Conservation (phyloP, 2,113 vertebrate genomes). For the Morone saxatilis region DNA sequence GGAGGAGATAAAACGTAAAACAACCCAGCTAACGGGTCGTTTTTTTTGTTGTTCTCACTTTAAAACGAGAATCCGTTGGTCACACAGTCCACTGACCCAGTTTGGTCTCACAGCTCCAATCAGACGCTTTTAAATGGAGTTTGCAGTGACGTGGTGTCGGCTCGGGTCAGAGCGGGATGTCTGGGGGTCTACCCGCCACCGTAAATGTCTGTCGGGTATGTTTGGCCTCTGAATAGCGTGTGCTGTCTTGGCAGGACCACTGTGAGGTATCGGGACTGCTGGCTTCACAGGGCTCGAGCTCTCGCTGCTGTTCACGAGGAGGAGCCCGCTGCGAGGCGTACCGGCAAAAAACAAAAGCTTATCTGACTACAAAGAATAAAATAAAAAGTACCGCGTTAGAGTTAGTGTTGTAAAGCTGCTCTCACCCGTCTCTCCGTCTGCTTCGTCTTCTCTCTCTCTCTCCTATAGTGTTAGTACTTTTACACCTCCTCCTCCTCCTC, state of each 20-base stretch:
- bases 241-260: slow-evolving; percentile 48
- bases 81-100: neutral
- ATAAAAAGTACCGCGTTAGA: slow-evolving; percentile 60
- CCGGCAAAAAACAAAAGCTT: slow-evolving; percentile 48
- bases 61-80: too few species aligned
- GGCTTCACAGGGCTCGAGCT: slow-evolving; percentile 43
- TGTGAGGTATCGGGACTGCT: slow-evolving; percentile 67
- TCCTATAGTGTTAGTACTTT: slow-evolving; percentile 69
- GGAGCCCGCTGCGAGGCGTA: slow-evolving; percentile 42
- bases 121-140: neutral
- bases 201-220: slow-evolving; percentile 25
- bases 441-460: slow-evolving; percentile 42
- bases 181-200: slow-evolving; percentile 21
- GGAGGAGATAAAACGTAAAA: too few species aligned
- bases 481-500: slow-evolving; percentile 56
- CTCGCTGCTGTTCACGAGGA: neutral
- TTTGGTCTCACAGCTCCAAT: neutral
- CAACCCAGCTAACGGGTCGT: too few species aligned
- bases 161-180: neutral
- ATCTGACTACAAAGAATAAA: slow-evolving; percentile 33
- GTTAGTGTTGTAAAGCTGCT: slow-evolving; percentile 71
- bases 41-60: too few species aligned
- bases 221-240: slow-evolving; percentile 47
- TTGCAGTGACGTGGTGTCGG: neutral
- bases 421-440: slow-evolving; percentile 43